A percentile compares a stretch with the other conserved stretches of the same genome.
Evolutionary conservation across 2,797 vertebrate species (phyloP).

Genomic region (Uromys caudimaculatus): DNA sequence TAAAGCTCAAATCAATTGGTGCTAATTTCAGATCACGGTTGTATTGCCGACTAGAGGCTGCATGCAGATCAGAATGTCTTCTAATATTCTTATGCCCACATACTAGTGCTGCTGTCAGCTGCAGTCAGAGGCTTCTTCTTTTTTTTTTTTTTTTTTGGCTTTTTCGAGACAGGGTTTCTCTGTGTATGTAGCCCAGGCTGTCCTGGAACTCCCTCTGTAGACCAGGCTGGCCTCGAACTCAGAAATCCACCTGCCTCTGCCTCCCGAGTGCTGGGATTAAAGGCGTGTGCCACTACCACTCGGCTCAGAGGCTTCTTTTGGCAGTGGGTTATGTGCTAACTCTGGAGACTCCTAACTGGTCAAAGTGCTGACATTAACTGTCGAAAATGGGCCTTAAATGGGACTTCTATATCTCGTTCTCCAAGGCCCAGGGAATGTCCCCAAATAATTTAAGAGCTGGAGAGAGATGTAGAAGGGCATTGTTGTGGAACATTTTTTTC

Average conservation of each 20-base stretch:
- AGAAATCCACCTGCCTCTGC: too few species aligned
- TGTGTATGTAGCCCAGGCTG: too few species aligned
- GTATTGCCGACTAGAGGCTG: background rate
- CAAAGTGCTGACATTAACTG: background rate
- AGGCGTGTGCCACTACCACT: too few species aligned
- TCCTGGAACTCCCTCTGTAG: too few species aligned
- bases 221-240: too few species aligned
- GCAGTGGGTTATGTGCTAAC: background rate
- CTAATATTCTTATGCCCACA: background rate
- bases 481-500: background rate
- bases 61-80: background rate
- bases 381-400: background rate
- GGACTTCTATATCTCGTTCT: background rate
- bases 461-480: background rate
- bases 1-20: background rate
- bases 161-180: too few species aligned
- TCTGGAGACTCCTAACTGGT: background rate
- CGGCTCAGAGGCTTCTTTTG: background rate
- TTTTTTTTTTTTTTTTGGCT: too few species aligned
- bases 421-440: background rate
- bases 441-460: background rate
- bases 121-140: too few species aligned
- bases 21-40: background rate
- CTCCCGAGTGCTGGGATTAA: too few species aligned
- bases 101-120: background rate